These are phyloP conservation scores for Diaperis boleti DNA, from an alignment of 2,888 invertebrate species.

Conservation along the genomic window DNA sequence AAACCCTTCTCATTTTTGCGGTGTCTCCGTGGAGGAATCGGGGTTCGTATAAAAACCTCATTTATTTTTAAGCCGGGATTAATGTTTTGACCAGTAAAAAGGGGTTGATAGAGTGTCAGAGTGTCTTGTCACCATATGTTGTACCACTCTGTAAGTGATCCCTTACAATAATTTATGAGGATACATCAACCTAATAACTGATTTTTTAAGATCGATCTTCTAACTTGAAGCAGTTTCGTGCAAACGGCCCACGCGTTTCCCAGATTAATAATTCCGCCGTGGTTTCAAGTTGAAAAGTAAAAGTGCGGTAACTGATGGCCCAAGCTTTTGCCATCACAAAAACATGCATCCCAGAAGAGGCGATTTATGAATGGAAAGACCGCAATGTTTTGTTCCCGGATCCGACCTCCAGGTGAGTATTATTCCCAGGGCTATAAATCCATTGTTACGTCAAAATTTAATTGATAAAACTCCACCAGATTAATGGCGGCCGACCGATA, in stretches of 20 bases:
- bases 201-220: no score
- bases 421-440: conserved; percentile 10
- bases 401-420: conserved; percentile 23
- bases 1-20: conserved; percentile 26
- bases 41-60: no score
- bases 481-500: conserved; percentile 14
- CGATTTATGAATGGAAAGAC: conserved; percentile 25
- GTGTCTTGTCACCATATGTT: no score
- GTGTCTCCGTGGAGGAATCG: conserved; percentile 8
- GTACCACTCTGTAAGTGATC: no score
- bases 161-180: no score
- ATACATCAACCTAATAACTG: no score
- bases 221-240: not conserved
- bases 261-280: conserved; percentile 7
- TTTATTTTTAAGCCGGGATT: no score
- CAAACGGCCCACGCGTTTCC: conserved; percentile 8
- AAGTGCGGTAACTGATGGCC: conserved; percentile 25
- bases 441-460: conserved; percentile 21
- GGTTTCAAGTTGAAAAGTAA: conserved; percentile 13
- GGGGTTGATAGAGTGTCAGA: no score
- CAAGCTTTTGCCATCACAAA: conserved; percentile 23
- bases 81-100: no score
- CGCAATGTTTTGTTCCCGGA: conserved; percentile 8
- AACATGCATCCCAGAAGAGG: conserved; percentile 8
- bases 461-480: conserved; percentile 19